Conservation (phyloP, 2,888 invertebrate species). For the Drosophila niveifrons region DNA sequence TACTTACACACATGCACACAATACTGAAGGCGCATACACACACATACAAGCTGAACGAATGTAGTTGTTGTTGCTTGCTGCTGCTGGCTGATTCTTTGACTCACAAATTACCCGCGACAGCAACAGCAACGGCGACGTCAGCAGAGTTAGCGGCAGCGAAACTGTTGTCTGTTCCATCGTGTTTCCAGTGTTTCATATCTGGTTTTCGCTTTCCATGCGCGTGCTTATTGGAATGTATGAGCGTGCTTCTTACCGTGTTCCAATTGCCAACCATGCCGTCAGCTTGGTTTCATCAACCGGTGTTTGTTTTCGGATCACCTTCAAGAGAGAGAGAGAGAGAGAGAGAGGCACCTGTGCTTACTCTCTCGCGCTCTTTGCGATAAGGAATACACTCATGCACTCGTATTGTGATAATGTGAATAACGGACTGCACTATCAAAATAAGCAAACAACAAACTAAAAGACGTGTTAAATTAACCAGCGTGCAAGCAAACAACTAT, state of each 20-base stretch:
- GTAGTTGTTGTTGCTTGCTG: slow-evolving; percentile 52
- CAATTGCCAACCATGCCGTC: slow-evolving; percentile 55
- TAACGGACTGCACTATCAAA: slow-evolving; percentile 51
- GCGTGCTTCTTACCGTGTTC: slow-evolving; percentile 37
- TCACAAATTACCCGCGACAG: slow-evolving; percentile 76
- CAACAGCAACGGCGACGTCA: slow-evolving; percentile 56
- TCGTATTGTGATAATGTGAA: slow-evolving; percentile 44
- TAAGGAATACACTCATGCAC: slow-evolving; percentile 34
- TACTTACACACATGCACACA: slow-evolving; percentile 17
- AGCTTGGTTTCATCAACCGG: slow-evolving; percentile 52
- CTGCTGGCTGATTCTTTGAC: slow-evolving; percentile 75
- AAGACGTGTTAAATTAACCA: slow-evolving; percentile 69
- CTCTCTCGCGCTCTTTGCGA: slow-evolving; percentile 22
- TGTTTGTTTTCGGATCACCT: slow-evolving; percentile 73
- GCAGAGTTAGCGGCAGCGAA: slow-evolving; percentile 59
- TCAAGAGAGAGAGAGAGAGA: slow-evolving; percentile 34
- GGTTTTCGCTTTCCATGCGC: slow-evolving; percentile 76
- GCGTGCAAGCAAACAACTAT: slow-evolving; percentile 52
- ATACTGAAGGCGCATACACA: slow-evolving; percentile 5
- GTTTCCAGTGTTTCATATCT: slow-evolving; percentile 68
- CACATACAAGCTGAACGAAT: slow-evolving; percentile 26
- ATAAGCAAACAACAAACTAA: slow-evolving; percentile 61
- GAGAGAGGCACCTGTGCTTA: slow-evolving; percentile 44
- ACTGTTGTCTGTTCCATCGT: slow-evolving; percentile 75
- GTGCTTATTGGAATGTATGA: slow-evolving; percentile 49